Evolutionary conservation across 2,113 vertebrate species (phyloP), one percentile per base, ranked within the genome.

Genomic region (Odocoileus hemionus): DNA sequence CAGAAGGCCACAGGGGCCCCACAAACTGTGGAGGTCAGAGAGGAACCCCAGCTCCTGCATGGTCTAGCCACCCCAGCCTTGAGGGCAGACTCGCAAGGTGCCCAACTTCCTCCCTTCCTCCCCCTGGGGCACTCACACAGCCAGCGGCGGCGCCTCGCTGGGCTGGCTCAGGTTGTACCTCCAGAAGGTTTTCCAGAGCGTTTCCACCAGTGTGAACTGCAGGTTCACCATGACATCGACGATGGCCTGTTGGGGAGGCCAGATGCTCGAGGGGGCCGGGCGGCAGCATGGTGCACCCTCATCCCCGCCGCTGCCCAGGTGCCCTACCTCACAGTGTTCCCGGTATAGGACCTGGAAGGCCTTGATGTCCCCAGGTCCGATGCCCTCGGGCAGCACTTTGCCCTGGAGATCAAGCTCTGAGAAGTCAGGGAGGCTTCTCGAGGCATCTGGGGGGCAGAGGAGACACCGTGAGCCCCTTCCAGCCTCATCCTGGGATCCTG

Each of bases 121-220:
- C 14, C 1, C 21, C 26, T 6, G 0, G 2, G 89, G 64, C 43
- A 98, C 99, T 99, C 97, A 99, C 99, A 99, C 98, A 30, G 98
- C 99, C 88, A 99, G 98, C 0, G 99, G 96, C 2, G 99, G 98
- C 2, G 98, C 93, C 85, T 99, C 99, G 0, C 96, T 99, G 97
- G 98, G 98, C 98, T 99, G 99, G 95, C 98, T 99, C 97, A 99
- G 99, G 97, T 99, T 99, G 98, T 99, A 99, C 98, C 99, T 99
- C 99, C 99, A 99, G 98, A 99, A 99, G 43, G 99, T 99, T 97
- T 99, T 99, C 99, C 99, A 99, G 76, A 99, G 98, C 0, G 99
- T 99, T 98, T 99, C 99, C 57, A 99, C 99, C 74, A 99, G 99
- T 10, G 99, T 99, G 97, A 99, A 99, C 98, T 99, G 99, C 94